A percentile compares a stretch with the other conserved stretches of the same genome.
phyloP scores from a whole-genome alignment of 2,888 invertebrate genomes.

The Cheiracanthium punctorium region DNA sequence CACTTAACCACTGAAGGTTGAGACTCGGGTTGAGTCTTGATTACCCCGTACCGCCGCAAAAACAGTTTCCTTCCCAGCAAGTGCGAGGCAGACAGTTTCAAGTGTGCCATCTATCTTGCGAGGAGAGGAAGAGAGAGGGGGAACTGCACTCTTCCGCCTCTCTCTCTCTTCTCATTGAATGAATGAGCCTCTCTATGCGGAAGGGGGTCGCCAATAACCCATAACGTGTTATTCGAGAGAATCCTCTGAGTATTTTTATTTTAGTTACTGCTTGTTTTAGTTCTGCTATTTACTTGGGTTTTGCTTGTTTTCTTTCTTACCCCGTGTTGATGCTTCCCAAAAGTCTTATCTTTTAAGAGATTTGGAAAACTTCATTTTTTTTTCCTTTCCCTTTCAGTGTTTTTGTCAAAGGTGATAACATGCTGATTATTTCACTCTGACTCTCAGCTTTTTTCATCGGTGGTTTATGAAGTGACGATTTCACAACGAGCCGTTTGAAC shows the following conservation, averaged over 20 bases:
- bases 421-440: not conserved
- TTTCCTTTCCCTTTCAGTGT: not conserved
- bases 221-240: conserved; percentile 60
- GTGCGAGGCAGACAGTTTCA: conserved; percentile 44
- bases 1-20: no score
- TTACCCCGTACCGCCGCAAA: no score
- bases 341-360: not conserved
- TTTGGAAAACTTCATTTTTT: conserved; percentile 1
- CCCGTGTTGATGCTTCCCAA: conserved; percentile 37
- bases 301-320: conserved; percentile 24
- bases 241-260: conserved; percentile 8
- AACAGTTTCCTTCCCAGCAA: not conserved
- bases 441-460: not conserved
- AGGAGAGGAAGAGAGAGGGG: conserved; percentile 16
- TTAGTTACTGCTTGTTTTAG: not conserved
- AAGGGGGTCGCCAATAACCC: conserved; percentile 62
- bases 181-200: conserved; percentile 30
- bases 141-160: conserved; percentile 46
- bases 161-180: conserved; percentile 40
- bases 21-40: no score
- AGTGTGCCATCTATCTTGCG: conserved; percentile 50
- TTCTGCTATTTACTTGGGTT: not conserved
- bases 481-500: not conserved
- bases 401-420: not conserved
- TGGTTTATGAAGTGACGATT: conserved; percentile 12